These are phyloP conservation scores for Pseudomugil gertrudae DNA, from an alignment of 2,797 vertebrate genomes.

Conservation along the genomic window DNA sequence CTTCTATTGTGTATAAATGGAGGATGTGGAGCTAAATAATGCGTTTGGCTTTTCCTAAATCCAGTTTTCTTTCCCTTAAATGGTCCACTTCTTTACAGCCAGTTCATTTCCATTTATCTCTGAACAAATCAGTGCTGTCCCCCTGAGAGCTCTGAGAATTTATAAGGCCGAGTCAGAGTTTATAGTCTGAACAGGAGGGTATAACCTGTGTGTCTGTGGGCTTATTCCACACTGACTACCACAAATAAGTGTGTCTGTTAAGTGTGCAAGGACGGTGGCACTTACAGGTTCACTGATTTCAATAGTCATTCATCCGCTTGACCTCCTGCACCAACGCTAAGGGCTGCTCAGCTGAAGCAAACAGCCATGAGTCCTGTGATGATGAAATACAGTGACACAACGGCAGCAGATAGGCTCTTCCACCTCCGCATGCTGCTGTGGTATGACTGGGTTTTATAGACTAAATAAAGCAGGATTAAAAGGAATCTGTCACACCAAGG, in stretches of 20 bases:
- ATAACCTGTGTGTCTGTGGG: not conserved
- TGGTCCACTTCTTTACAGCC: not conserved
- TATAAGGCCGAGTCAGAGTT: not conserved
- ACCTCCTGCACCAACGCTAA: slow-evolving; percentile 38
- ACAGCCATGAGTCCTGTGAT: slow-evolving; percentile 22
- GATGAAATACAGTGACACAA: slow-evolving; percentile 55
- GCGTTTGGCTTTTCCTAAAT: not conserved
- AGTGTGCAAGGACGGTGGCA: not conserved
- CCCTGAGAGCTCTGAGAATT: not conserved
- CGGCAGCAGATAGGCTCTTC: slow-evolving; percentile 11
- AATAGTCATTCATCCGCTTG: not conserved
- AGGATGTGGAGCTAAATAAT: not conserved
- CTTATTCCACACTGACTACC: not conserved
- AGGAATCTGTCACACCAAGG: not conserved
- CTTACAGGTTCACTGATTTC: not conserved
- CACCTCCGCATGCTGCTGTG: slow-evolving; percentile 25
- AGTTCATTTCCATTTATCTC: not conserved
- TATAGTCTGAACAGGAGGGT: not conserved
- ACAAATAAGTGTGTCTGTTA: not conserved
- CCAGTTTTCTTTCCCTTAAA: not conserved
- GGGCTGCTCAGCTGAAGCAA: slow-evolving; percentile 28
- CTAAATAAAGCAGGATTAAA: slow-evolving; percentile 1
- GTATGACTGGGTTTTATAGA: not conserved
- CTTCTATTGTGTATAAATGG: not conserved
- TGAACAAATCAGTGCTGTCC: not conserved